Conservation (phyloP, 2,113 vertebrate species). For the Panthera uncia region DNA sequence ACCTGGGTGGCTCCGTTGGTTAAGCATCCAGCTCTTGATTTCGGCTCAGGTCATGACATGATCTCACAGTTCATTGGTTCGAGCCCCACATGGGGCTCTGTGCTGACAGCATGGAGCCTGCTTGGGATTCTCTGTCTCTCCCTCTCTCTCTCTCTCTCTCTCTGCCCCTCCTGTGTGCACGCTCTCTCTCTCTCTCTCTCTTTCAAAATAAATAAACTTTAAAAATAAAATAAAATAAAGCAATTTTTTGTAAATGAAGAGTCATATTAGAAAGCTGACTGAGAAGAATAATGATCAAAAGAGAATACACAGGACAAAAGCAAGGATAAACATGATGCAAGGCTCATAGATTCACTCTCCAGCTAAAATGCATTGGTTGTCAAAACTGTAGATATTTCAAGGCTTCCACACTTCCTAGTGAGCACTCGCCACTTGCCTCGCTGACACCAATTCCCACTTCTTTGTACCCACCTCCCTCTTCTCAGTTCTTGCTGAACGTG, state of each 20-base stretch:
- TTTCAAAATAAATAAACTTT: too few species aligned
- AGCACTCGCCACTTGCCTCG: accelerated
- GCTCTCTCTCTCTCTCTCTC: too few species aligned
- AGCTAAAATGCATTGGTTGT: background rate
- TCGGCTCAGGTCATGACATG: too few species aligned
- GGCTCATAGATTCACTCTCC: background rate
- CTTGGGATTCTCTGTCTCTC: too few species aligned
- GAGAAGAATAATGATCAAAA: background rate
- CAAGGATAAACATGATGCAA: background rate
- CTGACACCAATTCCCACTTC: background rate
- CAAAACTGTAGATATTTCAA: background rate
- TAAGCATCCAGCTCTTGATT: too few species aligned
- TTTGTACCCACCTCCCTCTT: background rate
- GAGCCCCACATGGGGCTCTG: too few species aligned
- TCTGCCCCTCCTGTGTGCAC: too few species aligned
- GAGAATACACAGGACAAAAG: background rate
- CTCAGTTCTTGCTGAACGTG: accelerated
- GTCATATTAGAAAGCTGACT: background rate
- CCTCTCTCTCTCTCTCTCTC: too few species aligned
- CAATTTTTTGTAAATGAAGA: background rate
- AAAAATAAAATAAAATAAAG: background rate
- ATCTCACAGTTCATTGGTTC: too few species aligned
- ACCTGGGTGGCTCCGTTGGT: too few species aligned
- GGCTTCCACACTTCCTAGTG: too few species aligned
- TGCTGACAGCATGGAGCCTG: too few species aligned